Conservation (phyloP, 2,113 vertebrate species). For the Microtus richardsoni region DNA sequence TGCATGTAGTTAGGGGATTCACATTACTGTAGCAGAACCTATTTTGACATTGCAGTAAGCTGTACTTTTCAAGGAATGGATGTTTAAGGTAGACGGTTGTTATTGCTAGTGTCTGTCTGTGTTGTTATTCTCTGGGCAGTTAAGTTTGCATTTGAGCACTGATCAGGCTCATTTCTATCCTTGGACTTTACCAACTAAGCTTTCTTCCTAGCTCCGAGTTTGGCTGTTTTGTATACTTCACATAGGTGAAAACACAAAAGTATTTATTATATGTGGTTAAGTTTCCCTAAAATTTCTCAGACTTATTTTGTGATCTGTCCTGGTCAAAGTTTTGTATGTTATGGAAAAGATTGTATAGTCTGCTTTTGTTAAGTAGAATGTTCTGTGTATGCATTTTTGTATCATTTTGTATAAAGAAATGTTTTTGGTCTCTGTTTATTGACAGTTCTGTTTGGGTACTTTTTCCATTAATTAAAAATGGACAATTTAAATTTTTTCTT, state of each 20-base stretch:
- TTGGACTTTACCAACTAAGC: conserved; percentile 59
- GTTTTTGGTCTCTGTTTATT: neutral
- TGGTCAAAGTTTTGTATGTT: neutral
- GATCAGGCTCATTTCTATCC: conserved; percentile 73
- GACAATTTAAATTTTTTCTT: neutral
- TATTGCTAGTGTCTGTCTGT: neutral
- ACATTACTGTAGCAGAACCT: conserved; percentile 44
- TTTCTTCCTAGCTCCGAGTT: neutral
- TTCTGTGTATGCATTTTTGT: neutral
- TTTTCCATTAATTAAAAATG: conserved; percentile 1
- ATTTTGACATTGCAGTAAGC: neutral
- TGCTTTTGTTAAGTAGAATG: neutral
- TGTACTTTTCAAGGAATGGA: neutral
- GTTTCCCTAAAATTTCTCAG: neutral
- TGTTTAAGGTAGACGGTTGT: neutral
- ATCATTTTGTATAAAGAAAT: neutral
- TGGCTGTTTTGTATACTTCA: neutral
- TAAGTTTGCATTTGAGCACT: conserved; percentile 62
- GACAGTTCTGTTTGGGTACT: neutral
- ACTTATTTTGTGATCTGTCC: neutral
- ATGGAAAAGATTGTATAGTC: neutral
- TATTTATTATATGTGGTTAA: neutral
- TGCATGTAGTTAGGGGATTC: neutral
- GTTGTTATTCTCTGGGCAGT: neutral
- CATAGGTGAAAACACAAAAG: neutral